These are phyloP conservation scores for Melopsittacus undulatus DNA, from an alignment of 2,797 vertebrate species.

Conservation along the genomic window DNA sequence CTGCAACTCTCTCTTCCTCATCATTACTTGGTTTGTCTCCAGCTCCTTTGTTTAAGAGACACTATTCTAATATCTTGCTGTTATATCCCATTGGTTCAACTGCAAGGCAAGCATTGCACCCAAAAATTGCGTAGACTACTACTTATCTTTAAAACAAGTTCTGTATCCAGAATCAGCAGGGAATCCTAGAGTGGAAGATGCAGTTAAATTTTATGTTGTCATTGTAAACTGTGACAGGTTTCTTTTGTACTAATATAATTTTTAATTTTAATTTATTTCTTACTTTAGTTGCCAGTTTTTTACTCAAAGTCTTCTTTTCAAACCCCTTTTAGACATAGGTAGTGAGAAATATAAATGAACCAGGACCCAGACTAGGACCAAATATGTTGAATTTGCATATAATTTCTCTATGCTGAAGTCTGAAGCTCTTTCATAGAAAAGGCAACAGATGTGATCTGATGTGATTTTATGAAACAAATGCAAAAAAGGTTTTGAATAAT, in stretches of 20 bases:
- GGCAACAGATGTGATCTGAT: background rate
- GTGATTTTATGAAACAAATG: background rate
- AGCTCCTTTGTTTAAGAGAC: background rate
- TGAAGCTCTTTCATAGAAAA: background rate
- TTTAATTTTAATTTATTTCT: background rate
- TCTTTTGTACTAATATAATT: background rate
- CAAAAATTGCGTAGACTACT: background rate
- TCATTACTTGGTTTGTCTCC: background rate
- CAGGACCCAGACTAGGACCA: background rate
- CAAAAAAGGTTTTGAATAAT: background rate
- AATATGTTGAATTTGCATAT: background rate
- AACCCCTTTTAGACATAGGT: background rate
- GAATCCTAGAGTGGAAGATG: background rate
- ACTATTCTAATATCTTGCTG: background rate
- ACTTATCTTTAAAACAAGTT: background rate
- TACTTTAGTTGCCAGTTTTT: background rate
- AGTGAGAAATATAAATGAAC: background rate
- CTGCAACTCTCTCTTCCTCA: background rate
- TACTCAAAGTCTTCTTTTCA: background rate
- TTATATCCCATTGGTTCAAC: background rate
- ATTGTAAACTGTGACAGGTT: background rate
- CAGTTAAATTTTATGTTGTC: background rate
- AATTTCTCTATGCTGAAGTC: background rate
- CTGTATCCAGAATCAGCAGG: background rate
- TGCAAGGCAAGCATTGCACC: background rate